These are phyloP conservation scores for Brachyopa scutellaris DNA, from an alignment of 2,888 invertebrate genomes.

Conservation along the genomic window DNA sequence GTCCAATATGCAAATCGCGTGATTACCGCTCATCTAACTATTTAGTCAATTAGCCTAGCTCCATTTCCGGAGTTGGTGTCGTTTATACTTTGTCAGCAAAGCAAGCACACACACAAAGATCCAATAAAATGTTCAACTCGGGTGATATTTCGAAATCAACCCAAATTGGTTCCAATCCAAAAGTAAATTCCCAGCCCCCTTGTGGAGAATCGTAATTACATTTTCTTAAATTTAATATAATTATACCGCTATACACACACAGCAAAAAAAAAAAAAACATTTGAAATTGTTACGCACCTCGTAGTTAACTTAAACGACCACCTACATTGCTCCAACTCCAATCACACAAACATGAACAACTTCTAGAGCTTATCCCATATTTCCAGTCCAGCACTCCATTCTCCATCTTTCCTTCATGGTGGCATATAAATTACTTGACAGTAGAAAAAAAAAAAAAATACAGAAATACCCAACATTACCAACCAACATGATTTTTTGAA, in stretches of 20 bases:
- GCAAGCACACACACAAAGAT: no score
- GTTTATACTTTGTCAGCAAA: no score
- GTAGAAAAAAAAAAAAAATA: not conserved
- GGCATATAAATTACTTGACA: constrained; percentile 8
- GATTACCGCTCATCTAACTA: no score
- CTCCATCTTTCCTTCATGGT: not conserved
- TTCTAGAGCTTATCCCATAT: constrained; percentile 20
- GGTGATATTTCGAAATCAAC: not conserved
- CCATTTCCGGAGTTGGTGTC: no score
- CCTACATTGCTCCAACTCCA: not conserved
- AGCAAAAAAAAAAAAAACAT: not conserved
- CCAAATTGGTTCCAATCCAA: not conserved
- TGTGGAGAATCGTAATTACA: no score
- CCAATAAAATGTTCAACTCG: not conserved
- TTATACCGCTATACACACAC: not conserved
- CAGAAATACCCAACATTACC: constrained; percentile 24
- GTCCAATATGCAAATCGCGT: no score
- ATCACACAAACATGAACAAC: constrained; percentile 13
- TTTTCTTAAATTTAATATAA: not conserved
- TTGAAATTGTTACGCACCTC: constrained; percentile 16
- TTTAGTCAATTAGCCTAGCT: no score
- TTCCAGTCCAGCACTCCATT: constrained; percentile 9
- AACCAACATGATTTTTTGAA: constrained; percentile 43
- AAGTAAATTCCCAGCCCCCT: not conserved
- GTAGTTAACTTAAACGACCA: constrained; percentile 19